Evolutionary conservation across 2,113 vertebrate genomes (phyloP).

Genomic region (Nyctibius bracteatus): DNA sequence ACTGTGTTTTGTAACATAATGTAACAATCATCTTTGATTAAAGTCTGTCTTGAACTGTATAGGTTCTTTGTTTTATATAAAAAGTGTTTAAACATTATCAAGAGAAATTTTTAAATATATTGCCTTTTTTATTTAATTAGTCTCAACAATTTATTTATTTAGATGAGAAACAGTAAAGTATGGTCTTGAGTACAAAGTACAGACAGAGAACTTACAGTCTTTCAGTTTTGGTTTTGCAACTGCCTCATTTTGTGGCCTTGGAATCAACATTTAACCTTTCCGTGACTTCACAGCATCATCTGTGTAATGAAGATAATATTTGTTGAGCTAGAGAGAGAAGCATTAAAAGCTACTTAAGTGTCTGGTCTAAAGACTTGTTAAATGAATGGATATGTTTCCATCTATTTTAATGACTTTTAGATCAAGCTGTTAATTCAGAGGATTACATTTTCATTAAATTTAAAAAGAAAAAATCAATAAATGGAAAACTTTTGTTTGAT

Average conservation of each 20-base stretch:
- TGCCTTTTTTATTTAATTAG: rapidly evolving
- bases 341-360: neutral
- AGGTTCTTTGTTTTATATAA: neutral
- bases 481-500: neutral
- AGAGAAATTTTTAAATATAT: neutral
- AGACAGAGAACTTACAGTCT: neutral
- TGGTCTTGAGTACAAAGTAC: neutral
- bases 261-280: neutral
- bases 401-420: neutral
- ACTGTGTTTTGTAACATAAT: neutral
- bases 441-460: neutral
- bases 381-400: neutral
- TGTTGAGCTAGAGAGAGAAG: neutral
- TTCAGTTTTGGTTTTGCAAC: neutral
- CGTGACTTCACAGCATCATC: neutral
- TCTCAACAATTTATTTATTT: neutral
- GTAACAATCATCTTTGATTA: neutral
- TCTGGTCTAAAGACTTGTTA: neutral
- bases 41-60: neutral
- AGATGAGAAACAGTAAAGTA: neutral
- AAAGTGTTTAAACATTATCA: neutral
- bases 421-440: neutral
- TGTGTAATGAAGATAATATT: neutral
- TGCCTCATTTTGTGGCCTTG: neutral
- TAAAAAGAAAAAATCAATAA: neutral